Evolutionary conservation across 2,797 vertebrate species (phyloP).

Genomic region (Anableps anableps): DNA sequence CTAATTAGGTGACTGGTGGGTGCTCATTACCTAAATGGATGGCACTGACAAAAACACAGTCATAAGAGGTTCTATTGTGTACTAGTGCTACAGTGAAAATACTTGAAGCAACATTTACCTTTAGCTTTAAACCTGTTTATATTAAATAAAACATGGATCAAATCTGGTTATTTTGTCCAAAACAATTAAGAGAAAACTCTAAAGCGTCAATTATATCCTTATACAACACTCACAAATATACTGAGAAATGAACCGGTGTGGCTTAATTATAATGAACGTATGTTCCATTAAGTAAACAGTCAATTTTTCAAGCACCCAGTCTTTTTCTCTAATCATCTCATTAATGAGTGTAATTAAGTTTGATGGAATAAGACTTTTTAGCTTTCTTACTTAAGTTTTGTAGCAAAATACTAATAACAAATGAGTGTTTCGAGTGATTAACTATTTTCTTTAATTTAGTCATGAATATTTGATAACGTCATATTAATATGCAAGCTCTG

Average conservation of each 20-base stretch:
- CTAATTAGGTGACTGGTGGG: not conserved
- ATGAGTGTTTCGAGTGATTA: not conserved
- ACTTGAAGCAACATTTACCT: not conserved
- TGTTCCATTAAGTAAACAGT: not conserved
- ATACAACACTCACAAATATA: not conserved
- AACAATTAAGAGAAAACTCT: not conserved
- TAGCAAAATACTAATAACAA: not conserved
- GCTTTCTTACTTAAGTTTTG: not conserved
- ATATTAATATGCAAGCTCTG: not conserved
- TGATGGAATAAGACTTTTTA: not conserved
- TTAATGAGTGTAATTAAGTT: conserved; percentile 1
- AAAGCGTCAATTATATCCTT: not conserved
- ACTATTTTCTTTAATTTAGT: not conserved
- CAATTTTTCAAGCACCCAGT: not conserved
- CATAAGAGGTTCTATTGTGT: not conserved
- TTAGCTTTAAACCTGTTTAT: not conserved
- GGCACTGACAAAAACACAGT: not conserved
- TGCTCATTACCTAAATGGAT: not conserved
- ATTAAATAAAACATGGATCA: not conserved
- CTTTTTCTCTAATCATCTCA: not conserved
- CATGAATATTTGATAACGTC: conserved; percentile 1
- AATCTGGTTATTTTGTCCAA: not conserved
- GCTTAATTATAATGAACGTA: conserved; percentile 17
- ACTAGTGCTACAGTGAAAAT: not conserved
- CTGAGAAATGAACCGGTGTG: conserved; percentile 17